A percentile compares a stretch with the other conserved stretches of the same genome.
Evolutionary conservation across 2,113 vertebrate genomes (phyloP).

Genomic region (Thymallus thymallus): DNA sequence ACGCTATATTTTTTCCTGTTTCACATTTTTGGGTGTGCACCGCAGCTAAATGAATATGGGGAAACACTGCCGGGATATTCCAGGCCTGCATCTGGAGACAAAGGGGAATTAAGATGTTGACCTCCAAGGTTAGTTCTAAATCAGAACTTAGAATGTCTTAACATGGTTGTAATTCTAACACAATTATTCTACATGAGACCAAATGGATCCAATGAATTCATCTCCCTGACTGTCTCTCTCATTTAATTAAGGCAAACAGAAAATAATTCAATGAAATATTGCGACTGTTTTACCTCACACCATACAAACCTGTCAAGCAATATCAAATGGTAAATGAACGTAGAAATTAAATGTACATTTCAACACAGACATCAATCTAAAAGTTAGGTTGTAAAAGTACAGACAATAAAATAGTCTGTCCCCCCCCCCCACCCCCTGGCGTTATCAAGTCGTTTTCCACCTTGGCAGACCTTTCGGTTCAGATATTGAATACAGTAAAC

Average conservation of each 20-base stretch:
- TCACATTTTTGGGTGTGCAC: too few relatives aligned
- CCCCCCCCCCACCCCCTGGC: neutral
- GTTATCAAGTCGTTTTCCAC: neutral
- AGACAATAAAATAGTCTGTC: neutral
- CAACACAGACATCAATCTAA: neutral
- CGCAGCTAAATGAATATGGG: too few relatives aligned
- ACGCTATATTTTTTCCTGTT: too few relatives aligned
- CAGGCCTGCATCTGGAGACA: conserved; percentile 26
- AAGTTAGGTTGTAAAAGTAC: neutral
- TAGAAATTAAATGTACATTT: conserved; percentile 10
- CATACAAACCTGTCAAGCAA: conserved; percentile 14
- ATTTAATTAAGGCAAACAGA: conserved; percentile 70
- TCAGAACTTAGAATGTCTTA: conserved; percentile 58
- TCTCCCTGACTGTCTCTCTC: conserved; percentile 51
- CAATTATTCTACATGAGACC: conserved; percentile 59
- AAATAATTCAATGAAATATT: conserved; percentile 68
- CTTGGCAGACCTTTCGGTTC: neutral
- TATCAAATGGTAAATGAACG: conserved; percentile 24
- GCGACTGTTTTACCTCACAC: conserved; percentile 17
- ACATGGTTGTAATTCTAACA: conserved; percentile 59
- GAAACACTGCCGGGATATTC: too few relatives aligned
- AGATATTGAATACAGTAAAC: conserved; percentile 12
- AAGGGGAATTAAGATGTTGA: conserved; percentile 52
- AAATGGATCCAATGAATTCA: conserved; percentile 61
- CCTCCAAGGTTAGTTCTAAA: conserved; percentile 58